Base-by-base conservation (phyloP, 2,797 vertebrate species). In the Clarias platycephalus region DNA sequence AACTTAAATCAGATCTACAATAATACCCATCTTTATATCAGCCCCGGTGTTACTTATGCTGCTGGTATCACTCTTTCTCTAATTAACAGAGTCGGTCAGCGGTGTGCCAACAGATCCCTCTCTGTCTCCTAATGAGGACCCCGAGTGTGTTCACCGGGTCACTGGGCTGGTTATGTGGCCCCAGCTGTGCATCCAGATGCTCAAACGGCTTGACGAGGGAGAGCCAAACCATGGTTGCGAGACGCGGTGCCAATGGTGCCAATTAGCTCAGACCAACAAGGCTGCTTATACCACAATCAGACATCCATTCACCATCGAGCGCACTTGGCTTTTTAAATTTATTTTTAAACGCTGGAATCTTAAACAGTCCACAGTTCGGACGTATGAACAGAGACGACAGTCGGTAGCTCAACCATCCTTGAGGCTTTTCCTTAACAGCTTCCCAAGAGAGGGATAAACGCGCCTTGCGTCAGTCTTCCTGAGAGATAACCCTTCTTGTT, bases 141-240 rank as follows among this genome's bases (percentile, higher is more conserved):
- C 44, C 28, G 44, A 26, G 34, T 10, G 74, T 22, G 49, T 83
- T 75, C 62, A 40, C 60, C n/a, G 76, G 77, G 82, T 83, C 82
- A 75, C 76, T 75, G 40, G 81, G 66, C 66, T 40, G 64, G 57
- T 82, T 64, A 76, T 83, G 62, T 37, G 58, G 72, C 64, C 80
- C 80, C 72, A 83, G 80, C 80, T 78, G 74, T 79, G 58, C 40
- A 9, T n/a, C 82, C 81, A 83, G 81, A 86, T 83, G 76, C 58
- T 86, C 58, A 4, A 22, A 24, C 5, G 31, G 49, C 49, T 83
- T 75, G 15, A 80, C 34, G 15, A 55, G 74, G 49, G 64, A 82
- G 60, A 44, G 71, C 75, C 71, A 26, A 66, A 81, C 60, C 78
- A 55, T 66, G 60, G 44, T 58, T 16, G 49, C n/a, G 20, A 71